Conservation (phyloP, 2,888 invertebrate genomes). For the Iselma pallidipennis region DNA sequence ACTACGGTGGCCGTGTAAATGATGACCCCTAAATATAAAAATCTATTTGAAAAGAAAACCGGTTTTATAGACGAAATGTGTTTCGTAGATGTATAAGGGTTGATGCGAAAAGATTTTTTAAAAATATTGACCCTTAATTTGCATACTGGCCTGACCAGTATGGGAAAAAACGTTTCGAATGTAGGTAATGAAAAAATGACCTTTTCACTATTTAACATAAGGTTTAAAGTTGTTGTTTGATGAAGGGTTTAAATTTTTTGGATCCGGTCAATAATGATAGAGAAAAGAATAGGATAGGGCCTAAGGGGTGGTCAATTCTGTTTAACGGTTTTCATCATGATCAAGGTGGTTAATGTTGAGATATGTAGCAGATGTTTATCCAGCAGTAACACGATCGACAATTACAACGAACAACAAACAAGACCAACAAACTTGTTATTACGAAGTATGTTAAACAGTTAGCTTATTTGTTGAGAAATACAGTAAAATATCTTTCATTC, state of each 20-base stretch:
- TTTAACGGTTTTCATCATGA: background rate
- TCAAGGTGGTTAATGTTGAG: background rate
- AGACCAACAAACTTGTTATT: no score
- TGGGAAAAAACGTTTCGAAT: constrained; percentile 39
- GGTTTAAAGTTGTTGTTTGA: no score
- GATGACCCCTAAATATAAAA: background rate
- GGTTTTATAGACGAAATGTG: background rate
- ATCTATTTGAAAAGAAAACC: background rate
- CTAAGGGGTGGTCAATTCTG: background rate
- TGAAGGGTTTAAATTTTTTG: background rate
- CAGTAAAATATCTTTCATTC: no score
- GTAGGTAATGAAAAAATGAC: no score
- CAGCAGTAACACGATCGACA: no score
- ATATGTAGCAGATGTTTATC: background rate
- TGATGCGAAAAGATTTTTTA: constrained; percentile 21
- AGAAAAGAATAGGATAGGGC: background rate
- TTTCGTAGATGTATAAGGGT: constrained; percentile 12
- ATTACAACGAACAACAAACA: no score
- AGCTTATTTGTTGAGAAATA: no score
- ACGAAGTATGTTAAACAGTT: no score
- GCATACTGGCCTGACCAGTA: constrained; percentile 52
- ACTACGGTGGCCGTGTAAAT: background rate
- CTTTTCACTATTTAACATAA: no score
- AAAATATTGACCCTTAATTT: constrained; percentile 53
- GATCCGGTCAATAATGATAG: background rate